Percentiles rank a stretch among this genome's conserved stretches.
Conservation (phyloP, 2,113 vertebrate species). For the Otus sunia region DNA sequence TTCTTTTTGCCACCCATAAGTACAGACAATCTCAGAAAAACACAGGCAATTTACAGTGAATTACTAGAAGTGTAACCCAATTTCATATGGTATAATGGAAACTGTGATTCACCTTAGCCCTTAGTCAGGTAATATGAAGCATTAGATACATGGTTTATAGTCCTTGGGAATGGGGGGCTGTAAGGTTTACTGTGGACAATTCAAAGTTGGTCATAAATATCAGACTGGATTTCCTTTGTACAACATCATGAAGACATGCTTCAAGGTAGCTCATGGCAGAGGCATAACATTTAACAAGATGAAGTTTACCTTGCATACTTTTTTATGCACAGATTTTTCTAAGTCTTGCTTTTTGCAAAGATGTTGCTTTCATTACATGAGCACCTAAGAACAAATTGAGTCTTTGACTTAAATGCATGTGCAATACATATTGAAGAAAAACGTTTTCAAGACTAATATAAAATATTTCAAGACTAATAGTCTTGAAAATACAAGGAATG, state of each 20-base stretch:
- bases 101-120: not conserved
- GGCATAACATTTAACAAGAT: not conserved
- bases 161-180: not conserved
- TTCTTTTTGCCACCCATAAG: not conserved
- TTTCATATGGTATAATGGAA: not conserved
- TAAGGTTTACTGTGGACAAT: not conserved
- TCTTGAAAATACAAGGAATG: not conserved
- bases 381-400: not conserved
- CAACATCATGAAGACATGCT: not conserved
- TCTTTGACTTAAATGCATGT: not conserved
- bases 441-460: not conserved
- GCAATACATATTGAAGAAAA: not conserved
- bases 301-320: not conserved
- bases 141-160: not conserved
- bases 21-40: not conserved
- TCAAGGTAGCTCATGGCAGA: not conserved
- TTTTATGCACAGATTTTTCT: not conserved
- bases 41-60: rapidly evolving
- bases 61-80: not conserved
- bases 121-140: not conserved
- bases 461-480: not conserved
- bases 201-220: not conserved
- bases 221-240: not conserved
- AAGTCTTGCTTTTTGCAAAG: not conserved
- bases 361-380: not conserved